A percentile compares a stretch with the other conserved stretches of the same genome.
These are phyloP conservation scores for Lophochroa leadbeateri DNA, from an alignment of 2,113 vertebrate species.

Conservation along the genomic window DNA sequence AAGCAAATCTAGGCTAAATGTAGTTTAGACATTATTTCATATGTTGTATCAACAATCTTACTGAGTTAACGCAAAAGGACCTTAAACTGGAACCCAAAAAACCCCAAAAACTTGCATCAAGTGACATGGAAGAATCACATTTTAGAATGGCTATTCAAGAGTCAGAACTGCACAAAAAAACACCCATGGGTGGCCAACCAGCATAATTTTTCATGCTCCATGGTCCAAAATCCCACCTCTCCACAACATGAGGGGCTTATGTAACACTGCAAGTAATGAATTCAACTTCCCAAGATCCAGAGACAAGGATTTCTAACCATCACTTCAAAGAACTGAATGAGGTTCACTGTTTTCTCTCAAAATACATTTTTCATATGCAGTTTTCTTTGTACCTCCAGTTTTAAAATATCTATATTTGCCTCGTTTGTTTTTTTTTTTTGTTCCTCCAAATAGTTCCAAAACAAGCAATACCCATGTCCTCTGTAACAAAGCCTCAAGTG, in stretches of 20 bases:
- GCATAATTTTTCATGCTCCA: accelerated
- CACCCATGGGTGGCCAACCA: accelerated
- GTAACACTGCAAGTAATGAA: not conserved
- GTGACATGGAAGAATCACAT: not conserved
- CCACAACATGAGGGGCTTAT: not conserved
- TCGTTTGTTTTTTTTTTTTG: not conserved
- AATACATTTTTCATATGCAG: not conserved
- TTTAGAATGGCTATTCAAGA: not conserved
- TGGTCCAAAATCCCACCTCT: not conserved
- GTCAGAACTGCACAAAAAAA: not conserved
- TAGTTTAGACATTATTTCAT: not conserved
- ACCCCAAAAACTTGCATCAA: not conserved
- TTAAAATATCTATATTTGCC: not conserved
- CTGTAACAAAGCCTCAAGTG: not conserved
- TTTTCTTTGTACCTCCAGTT: not conserved
- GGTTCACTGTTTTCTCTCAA: not conserved
- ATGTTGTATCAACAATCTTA: not conserved
- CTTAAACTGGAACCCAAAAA: not conserved
- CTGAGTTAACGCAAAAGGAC: not conserved
- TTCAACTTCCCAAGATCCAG: not conserved
- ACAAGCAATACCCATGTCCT: not conserved
- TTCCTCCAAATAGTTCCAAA: not conserved
- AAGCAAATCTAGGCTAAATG: not conserved
- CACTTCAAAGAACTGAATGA: accelerated
- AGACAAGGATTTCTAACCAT: not conserved